Evolutionary conservation across 2,888 invertebrate genomes (phyloP).

Genomic region (Neoaliturus tenellus): DNA sequence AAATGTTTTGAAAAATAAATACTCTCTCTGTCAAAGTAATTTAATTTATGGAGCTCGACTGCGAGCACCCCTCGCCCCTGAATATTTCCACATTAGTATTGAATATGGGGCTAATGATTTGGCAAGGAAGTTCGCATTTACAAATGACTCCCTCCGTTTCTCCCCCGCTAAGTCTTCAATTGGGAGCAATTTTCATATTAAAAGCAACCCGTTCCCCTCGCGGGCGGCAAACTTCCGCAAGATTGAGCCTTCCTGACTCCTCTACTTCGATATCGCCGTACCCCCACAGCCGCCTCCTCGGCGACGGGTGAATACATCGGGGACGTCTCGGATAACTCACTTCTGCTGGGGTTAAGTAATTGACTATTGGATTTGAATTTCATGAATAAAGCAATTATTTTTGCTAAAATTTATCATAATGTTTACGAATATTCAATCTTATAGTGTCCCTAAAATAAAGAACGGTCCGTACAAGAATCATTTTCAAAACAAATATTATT

Average conservation of each 20-base stretch:
- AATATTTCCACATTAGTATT: conserved; percentile 58
- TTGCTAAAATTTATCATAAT: too few relatives aligned
- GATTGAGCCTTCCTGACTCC: conserved; percentile 49
- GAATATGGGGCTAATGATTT: conserved; percentile 60
- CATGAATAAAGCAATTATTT: too few relatives aligned
- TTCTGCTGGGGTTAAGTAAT: too few relatives aligned
- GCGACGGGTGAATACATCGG: too few relatives aligned
- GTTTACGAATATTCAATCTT: too few relatives aligned
- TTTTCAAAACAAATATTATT: too few relatives aligned
- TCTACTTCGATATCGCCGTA: neutral
- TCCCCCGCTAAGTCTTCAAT: conserved; percentile 60
- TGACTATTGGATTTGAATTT: too few relatives aligned
- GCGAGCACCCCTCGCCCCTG: neutral
- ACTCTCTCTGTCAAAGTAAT: neutral
- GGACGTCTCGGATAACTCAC: too few relatives aligned
- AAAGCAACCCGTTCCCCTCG: conserved; percentile 56
- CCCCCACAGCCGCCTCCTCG: too few relatives aligned
- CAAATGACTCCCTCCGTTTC: conserved; percentile 60
- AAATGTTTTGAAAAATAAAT: neutral
- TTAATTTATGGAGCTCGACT: neutral
- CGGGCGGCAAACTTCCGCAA: conserved; percentile 46
- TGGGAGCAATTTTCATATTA: conserved; percentile 62
- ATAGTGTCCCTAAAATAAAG: too few relatives aligned
- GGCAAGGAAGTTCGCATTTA: conserved; percentile 59
- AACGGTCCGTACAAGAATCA: too few relatives aligned